Base-by-base conservation (phyloP, 2,888 invertebrate species). In the Drosophila suboccidentalis region DNA sequence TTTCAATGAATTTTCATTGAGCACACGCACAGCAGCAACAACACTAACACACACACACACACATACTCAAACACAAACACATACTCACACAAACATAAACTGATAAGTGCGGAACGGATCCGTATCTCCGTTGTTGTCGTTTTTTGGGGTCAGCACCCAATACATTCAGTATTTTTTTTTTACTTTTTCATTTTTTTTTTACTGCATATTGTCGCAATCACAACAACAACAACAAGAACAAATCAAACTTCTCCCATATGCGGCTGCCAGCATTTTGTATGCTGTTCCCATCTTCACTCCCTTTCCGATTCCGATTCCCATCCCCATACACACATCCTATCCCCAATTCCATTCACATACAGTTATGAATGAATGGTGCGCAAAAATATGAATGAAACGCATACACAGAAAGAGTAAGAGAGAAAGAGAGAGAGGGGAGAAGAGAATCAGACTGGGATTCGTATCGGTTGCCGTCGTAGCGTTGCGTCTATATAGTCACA, bases 1-100 rank as follows among this genome's bases (percentile, higher is more conserved):
- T 88, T 87, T 88, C 80, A 88, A 82, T 86, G 73, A 87, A 87
- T 81, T 88, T 82, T 89, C 87, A 87, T 90, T 82, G 81, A 87
- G 74, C 74, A 74, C 62, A 78, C 55, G 49, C 49, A 59, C 55
- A 62, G 29, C 60, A 53, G 50, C 58, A 55, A 19, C 19, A 10
- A 13, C 43, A 19, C 15, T 34, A 41, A 66, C 39, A 55, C 44
- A 50, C 44, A 61, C 44, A 50, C 44, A 61, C 39, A 44, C 38
- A 60, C 44, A 50, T n/a, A 36, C 36, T 51, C 38, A 38, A 36
- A n/a, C 19, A 53, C 50, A 46, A n/a, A 32, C 39, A 55, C 34
- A 60, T 41, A 50, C 10, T n/a, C 11, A 36, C 29, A 61, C 38
- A 53, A 11, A 39, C 38, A 60, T 57, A 50, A 50, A 61, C 87